Evolutionary conservation across 2,113 vertebrate species (phyloP).

Genomic region (Rhagologus leucostigma): DNA sequence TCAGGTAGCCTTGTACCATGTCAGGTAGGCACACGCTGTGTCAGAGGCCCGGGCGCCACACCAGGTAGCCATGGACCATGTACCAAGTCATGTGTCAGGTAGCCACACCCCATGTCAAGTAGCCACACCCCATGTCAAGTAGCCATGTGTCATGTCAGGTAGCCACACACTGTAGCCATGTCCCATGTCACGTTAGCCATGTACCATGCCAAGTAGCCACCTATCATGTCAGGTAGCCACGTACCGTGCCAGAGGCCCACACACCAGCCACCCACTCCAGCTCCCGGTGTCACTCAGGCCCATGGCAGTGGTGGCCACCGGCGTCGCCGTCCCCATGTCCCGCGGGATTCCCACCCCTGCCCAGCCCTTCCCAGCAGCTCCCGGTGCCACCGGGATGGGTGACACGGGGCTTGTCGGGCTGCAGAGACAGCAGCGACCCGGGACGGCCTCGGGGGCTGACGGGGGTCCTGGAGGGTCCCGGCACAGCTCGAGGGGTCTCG

Average conservation of each 20-base stretch:
- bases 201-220: too few species aligned
- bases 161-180: not conserved
- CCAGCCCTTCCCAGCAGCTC: not conserved
- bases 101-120: not conserved
- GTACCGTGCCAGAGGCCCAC: not conserved
- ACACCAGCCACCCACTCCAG: not conserved
- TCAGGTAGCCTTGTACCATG: not conserved
- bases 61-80: not conserved
- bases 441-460: not conserved
- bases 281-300: not conserved
- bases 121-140: not conserved
- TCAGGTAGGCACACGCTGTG: not conserved
- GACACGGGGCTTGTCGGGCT: not conserved
- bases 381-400: not conserved
- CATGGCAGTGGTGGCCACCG: not conserved
- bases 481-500: not conserved
- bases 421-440: not conserved
- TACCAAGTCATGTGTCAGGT: not conserved
- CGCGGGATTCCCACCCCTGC: not conserved
- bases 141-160: not conserved
- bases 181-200: not conserved
- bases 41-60: not conserved
- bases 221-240: not conserved
- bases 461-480: not conserved
- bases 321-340: not conserved